Percentiles rank a stretch among this genome's conserved stretches.
These are phyloP conservation scores for Gracilinanus agilis DNA, from an alignment of 2,113 vertebrate genomes.

Conservation along the genomic window DNA sequence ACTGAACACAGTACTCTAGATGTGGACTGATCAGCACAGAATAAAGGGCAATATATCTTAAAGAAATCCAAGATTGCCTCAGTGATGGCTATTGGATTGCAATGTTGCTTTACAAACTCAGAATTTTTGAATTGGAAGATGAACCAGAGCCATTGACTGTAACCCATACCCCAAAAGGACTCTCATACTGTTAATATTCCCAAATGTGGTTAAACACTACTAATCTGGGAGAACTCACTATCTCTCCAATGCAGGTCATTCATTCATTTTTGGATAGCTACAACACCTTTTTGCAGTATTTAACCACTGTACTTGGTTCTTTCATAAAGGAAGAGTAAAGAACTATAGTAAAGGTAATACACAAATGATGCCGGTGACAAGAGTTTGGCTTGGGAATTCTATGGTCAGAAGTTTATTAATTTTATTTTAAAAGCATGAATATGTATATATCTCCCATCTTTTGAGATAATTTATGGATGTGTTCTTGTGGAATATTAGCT, in stretches of 20 bases:
- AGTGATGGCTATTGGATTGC: background rate
- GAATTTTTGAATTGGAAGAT: background rate
- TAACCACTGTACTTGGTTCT: background rate
- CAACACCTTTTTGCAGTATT: background rate
- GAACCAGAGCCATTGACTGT: background rate
- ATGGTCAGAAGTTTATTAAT: background rate
- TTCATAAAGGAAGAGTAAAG: background rate
- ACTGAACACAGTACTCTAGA: background rate
- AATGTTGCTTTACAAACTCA: background rate
- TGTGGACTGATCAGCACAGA: background rate
- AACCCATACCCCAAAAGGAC: background rate
- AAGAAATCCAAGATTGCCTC: background rate
- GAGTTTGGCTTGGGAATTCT: background rate
- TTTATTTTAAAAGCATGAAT: conserved; percentile 7
- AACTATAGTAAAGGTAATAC: background rate
- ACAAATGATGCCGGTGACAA: background rate
- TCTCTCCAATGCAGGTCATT: background rate
- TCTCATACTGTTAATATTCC: background rate
- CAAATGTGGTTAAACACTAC: background rate
- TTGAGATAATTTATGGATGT: background rate
- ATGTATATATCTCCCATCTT: background rate
- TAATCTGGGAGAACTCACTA: background rate
- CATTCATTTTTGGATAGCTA: background rate
- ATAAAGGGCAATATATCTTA: background rate
- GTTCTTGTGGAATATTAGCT: background rate